Evolutionary conservation across 1,140 invertebrate species (phyloP).

Genomic region (Hyles vespertilio): DNA sequence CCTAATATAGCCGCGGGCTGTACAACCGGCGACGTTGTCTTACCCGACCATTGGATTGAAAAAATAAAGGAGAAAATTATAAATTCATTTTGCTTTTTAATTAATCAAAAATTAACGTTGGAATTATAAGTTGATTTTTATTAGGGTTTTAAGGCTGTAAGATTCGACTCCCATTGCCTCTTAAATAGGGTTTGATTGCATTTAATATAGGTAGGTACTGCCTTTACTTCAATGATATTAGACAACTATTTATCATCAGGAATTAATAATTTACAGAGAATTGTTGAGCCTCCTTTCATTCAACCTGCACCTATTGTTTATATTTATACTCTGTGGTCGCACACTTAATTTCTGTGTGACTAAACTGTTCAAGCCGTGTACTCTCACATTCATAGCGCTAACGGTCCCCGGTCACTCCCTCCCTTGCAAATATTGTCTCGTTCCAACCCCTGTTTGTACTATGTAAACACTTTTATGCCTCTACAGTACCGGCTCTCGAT

Average conservation of each 20-base stretch:
- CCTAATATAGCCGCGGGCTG: constrained; percentile 22
- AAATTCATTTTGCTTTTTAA: constrained; percentile 4
- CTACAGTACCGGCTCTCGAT: constrained; percentile 19
- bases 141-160: no score
- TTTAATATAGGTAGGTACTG: no score
- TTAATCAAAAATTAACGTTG: neutral
- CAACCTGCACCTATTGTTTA: no score
- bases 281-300: no score
- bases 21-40: constrained; percentile 14
- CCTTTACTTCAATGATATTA: no score
- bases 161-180: no score
- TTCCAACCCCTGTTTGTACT: constrained; percentile 36
- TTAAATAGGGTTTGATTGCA: no score
- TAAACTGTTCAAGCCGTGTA: constrained; percentile 7
- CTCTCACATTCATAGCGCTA: no score
- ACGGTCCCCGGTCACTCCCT: constrained; percentile 14
- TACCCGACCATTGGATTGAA: constrained; percentile 3
- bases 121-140: no score
- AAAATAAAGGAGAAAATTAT: neutral
- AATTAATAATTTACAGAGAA: no score
- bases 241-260: no score
- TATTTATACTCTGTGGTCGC: neutral
- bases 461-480: constrained; percentile 40
- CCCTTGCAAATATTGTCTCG: constrained; percentile 35
- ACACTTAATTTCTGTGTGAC: neutral